These are phyloP conservation scores for Panonychus citri DNA, from an alignment of 1,140 invertebrate genomes.

Conservation along the genomic window DNA sequence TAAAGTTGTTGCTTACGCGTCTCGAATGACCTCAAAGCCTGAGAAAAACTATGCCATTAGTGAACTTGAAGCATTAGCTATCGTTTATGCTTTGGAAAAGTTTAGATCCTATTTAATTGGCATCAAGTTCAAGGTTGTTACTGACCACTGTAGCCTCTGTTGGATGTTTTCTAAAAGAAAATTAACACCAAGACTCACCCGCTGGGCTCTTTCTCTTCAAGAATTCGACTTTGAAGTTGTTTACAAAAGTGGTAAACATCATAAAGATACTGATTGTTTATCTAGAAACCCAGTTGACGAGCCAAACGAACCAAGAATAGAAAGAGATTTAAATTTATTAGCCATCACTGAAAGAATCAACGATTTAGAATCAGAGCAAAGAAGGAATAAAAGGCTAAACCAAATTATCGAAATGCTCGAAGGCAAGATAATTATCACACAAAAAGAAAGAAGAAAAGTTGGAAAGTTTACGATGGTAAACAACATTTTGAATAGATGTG, in stretches of 20 bases:
- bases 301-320: conserved; percentile 12
- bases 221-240: conserved; percentile 12
- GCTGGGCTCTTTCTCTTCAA: conserved; percentile 14
- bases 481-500: not conserved
- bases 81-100: conserved; percentile 22
- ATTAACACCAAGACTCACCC: conserved; percentile 18
- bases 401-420: too few relatives aligned
- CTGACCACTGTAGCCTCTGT: conserved; percentile 26
- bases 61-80: conserved; percentile 23
- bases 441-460: not conserved
- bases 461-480: not conserved
- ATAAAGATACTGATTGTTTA: conserved; percentile 6
- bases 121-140: conserved; percentile 26
- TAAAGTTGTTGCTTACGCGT: not conserved
- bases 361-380: too few relatives aligned
- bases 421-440: too few relatives aligned
- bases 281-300: not conserved
- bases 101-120: conserved; percentile 21
- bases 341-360: too few relatives aligned
- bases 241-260: conserved; percentile 8
- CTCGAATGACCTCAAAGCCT: conserved; percentile 12
- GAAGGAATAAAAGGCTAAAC: too few relatives aligned
- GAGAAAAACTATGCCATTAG: conserved; percentile 23
- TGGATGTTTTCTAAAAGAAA: conserved; percentile 25
- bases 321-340: too few relatives aligned